phyloP scores from a whole-genome alignment of 2,797 vertebrate genomes.

The Mionectes olivaceus region DNA sequence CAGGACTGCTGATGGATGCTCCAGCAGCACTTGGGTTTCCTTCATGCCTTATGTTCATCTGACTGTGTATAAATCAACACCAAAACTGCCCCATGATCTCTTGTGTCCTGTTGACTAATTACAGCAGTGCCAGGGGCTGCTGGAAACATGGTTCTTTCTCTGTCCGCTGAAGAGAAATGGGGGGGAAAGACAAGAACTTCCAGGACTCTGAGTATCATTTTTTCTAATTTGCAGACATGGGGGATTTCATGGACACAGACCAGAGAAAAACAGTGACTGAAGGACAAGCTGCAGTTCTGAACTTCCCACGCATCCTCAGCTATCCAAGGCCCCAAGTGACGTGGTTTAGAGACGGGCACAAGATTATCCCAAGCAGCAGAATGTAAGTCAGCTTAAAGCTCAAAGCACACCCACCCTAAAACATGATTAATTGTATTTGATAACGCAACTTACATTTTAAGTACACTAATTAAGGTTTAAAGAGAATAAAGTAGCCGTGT shows the following conservation, averaged over 20 bases:
- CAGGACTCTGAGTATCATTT: neutral
- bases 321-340: slow-evolving; percentile 89
- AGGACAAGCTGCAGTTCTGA: slow-evolving; percentile 87
- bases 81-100: neutral
- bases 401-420: neutral
- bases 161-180: neutral
- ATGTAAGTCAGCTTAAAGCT: slow-evolving; percentile 83
- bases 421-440: slow-evolving; percentile 6
- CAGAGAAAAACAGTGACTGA: slow-evolving; percentile 83
- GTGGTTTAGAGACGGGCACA: slow-evolving; percentile 95
- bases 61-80: neutral
- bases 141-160: neutral
- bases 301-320: slow-evolving; percentile 81
- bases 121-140: neutral
- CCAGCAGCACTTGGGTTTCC: neutral
- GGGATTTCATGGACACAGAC: slow-evolving; percentile 82
- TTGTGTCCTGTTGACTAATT: neutral
- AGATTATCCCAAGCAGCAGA: slow-evolving; percentile 91
- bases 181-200: neutral
- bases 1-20: neutral
- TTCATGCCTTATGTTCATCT: neutral
- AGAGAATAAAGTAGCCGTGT: slow-evolving; percentile 1
- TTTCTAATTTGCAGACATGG: slow-evolving; percentile 83
- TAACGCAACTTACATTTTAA: neutral
- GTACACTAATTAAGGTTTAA: slow-evolving; percentile 34